These are phyloP conservation scores for Protobothrops flavoviridis DNA, from an alignment of 2,113 vertebrate species.

Conservation along the genomic window DNA sequence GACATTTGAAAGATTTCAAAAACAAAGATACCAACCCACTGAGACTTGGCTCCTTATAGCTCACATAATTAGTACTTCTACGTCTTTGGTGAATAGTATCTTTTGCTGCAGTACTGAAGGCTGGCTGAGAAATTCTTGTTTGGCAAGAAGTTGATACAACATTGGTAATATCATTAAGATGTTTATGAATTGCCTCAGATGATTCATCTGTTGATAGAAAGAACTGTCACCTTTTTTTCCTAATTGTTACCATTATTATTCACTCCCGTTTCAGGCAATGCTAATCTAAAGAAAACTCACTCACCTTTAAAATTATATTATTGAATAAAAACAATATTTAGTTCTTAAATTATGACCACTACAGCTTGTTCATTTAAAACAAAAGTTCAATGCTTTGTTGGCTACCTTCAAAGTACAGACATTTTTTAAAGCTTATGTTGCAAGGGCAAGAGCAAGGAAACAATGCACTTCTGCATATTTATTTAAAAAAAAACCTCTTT, in stretches of 20 bases:
- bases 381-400: background rate
- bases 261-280: background rate
- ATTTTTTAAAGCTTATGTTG: background rate
- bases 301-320: background rate
- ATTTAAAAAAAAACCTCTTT: background rate
- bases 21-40: constrained; percentile 63
- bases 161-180: constrained; percentile 88
- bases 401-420: background rate
- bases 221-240: background rate
- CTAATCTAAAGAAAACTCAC: background rate
- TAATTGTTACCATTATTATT: background rate
- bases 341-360: background rate
- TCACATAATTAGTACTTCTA: constrained; percentile 74
- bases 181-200: constrained; percentile 52
- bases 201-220: constrained; percentile 52
- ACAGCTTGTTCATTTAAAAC: background rate
- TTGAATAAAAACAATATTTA: background rate
- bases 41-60: constrained; percentile 88
- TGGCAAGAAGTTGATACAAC: constrained; percentile 63
- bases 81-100: constrained; percentile 66
- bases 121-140: constrained; percentile 57
- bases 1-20: background rate
- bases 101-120: constrained; percentile 51
- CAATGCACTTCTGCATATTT: background rate
- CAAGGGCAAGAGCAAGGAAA: background rate